A percentile compares a stretch with the other conserved stretches of the same genome.
Conservation (phyloP, 1,140 invertebrate species). For the Lepidurus arcticus region DNA sequence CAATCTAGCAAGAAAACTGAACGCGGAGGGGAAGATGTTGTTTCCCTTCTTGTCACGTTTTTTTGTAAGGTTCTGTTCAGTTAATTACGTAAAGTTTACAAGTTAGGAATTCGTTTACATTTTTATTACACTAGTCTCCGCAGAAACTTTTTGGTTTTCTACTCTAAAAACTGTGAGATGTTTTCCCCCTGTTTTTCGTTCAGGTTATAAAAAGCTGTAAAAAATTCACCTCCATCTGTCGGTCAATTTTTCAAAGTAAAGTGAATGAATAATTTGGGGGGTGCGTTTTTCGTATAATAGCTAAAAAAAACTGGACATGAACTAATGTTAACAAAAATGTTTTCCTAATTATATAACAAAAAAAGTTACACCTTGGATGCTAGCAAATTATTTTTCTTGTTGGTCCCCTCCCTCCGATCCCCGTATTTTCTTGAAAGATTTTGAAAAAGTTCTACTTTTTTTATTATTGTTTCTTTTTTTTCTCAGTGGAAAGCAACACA, state of each 20-base stretch:
- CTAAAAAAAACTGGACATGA: background rate
- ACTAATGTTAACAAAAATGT: background rate
- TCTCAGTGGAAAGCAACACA: background rate
- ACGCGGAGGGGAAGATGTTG: background rate
- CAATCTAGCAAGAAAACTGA: background rate
- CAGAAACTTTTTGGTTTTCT: background rate
- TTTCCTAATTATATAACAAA: background rate
- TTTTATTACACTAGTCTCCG: constrained; percentile 1
- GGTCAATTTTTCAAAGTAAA: background rate
- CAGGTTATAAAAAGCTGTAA: background rate
- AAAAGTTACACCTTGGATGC: constrained; percentile 6
- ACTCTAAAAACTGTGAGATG: background rate
- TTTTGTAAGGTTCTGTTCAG: too few species aligned
- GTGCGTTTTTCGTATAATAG: background rate
- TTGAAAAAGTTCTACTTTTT: background rate
- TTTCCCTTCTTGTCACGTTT: background rate
- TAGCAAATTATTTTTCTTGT: constrained; percentile 16
- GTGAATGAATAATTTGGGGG: background rate
- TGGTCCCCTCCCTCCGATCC: background rate
- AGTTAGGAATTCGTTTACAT: background rate
- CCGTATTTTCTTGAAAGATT: constrained; percentile 14
- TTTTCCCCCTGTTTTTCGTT: too few species aligned
- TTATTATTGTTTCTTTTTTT: background rate
- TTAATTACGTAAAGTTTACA: too few species aligned
- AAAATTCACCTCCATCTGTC: background rate